Conservation (phyloP, 2,888 invertebrate species). For the Oscheius onirici region DNA sequence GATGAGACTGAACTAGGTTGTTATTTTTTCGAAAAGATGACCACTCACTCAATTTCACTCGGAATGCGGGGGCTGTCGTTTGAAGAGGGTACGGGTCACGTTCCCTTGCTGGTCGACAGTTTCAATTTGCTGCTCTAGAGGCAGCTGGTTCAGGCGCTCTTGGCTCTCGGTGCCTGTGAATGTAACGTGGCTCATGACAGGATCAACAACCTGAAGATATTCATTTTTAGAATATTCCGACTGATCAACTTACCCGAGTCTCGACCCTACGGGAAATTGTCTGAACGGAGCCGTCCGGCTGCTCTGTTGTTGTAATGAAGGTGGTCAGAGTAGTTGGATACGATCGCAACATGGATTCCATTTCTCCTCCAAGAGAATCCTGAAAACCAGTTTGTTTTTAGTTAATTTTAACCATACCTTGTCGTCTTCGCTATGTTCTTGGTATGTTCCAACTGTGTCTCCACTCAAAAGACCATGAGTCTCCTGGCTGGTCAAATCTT, state of each 20-base stretch:
- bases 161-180: constrained; percentile 71
- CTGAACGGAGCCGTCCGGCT: constrained; percentile 66
- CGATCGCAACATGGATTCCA: constrained; percentile 55
- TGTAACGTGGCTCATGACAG: constrained; percentile 64
- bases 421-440: constrained; percentile 58
- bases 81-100: constrained; percentile 62
- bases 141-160: constrained; percentile 61
- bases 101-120: constrained; percentile 70
- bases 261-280: constrained; percentile 69
- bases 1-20: constrained; percentile 17
- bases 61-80: constrained; percentile 34
- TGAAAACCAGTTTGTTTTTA: constrained; percentile 5
- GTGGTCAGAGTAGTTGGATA: constrained; percentile 70
- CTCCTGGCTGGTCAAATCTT: constrained; percentile 63
- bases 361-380: constrained; percentile 66
- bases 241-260: constrained; percentile 54
- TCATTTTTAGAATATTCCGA: background rate
- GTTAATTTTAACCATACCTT: constrained; percentile 18
- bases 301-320: constrained; percentile 65
- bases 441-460: constrained; percentile 65
- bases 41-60: constrained; percentile 25
- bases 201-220: constrained; percentile 58
- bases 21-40: too few species aligned
- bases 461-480: constrained; percentile 64
- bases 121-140: constrained; percentile 63